phyloP scores from a whole-genome alignment of 1,140 invertebrate genomes.

The Magallana ariakensis region DNA sequence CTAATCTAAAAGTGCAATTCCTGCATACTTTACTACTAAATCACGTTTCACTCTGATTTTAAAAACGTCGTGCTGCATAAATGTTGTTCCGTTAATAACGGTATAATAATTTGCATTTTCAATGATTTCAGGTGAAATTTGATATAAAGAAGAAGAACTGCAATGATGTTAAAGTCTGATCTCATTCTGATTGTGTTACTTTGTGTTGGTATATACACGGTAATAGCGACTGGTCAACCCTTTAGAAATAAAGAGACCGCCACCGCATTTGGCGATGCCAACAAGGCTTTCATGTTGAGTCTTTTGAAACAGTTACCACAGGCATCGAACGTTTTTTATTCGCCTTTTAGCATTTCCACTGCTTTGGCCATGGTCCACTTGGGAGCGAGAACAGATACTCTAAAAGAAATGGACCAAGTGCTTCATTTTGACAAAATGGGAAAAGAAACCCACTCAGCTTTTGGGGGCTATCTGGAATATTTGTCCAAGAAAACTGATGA shows the following conservation, averaged over 20 bases:
- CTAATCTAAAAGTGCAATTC: too few species aligned
- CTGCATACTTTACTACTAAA: too few species aligned
- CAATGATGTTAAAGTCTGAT: too few species aligned
- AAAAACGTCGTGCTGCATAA: too few species aligned
- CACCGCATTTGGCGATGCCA: background rate
- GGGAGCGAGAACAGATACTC: constrained; percentile 85
- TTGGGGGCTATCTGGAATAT: constrained; percentile 53
- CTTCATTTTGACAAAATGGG: constrained; percentile 51
- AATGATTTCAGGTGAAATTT: background rate
- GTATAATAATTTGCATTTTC: background rate
- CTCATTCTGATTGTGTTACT: too few species aligned
- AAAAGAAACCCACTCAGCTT: constrained; percentile 54
- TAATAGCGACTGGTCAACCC: background rate
- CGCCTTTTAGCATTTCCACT: constrained; percentile 84
- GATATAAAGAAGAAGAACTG: too few species aligned
- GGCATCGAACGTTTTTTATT: constrained; percentile 82
- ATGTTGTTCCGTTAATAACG: background rate
- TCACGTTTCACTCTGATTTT: too few species aligned
- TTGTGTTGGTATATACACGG: background rate
- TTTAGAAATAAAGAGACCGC: background rate
- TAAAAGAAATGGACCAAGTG: constrained; percentile 82
- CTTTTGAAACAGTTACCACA: background rate
- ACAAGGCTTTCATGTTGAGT: background rate
- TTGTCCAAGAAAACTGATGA: constrained; percentile 60
- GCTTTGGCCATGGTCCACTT: constrained; percentile 85